A percentile compares a stretch with the other conserved stretches of the same genome.
Conservation (phyloP, 2,113 vertebrate species). For the Tragelaphus buxtoni region DNA sequence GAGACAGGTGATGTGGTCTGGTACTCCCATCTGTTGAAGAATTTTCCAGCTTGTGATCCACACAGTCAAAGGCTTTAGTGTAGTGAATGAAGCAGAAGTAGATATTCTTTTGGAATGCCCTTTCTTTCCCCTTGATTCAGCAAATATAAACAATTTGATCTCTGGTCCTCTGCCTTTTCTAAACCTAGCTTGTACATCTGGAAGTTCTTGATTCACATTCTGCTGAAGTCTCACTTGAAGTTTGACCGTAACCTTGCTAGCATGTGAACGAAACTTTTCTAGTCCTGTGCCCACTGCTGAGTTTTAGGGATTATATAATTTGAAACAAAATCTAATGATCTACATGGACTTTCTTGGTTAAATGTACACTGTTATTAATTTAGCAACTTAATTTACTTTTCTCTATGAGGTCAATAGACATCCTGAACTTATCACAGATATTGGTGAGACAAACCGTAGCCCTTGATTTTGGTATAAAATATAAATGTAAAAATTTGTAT, state of each 20-base stretch:
- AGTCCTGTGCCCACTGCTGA: background rate
- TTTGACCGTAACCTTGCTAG: background rate
- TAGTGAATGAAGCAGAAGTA: background rate
- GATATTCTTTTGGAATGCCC: background rate
- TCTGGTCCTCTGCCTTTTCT: background rate
- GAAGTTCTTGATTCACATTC: background rate
- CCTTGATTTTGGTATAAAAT: background rate
- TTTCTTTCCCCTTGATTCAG: background rate
- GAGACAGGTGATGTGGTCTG: background rate
- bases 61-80: background rate
- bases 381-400: background rate
- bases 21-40: background rate
- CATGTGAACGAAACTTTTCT: background rate
- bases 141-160: background rate
- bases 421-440: background rate
- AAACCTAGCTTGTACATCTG: background rate
- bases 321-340: background rate
- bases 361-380: background rate
- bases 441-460: background rate
- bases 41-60: background rate
- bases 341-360: background rate
- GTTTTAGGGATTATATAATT: background rate
- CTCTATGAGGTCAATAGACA: background rate
- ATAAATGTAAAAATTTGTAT: background rate
- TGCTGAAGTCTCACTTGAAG: background rate